These are phyloP conservation scores for Meiosimyza decipiens DNA, from an alignment of 2,888 invertebrate genomes.

Conservation along the genomic window DNA sequence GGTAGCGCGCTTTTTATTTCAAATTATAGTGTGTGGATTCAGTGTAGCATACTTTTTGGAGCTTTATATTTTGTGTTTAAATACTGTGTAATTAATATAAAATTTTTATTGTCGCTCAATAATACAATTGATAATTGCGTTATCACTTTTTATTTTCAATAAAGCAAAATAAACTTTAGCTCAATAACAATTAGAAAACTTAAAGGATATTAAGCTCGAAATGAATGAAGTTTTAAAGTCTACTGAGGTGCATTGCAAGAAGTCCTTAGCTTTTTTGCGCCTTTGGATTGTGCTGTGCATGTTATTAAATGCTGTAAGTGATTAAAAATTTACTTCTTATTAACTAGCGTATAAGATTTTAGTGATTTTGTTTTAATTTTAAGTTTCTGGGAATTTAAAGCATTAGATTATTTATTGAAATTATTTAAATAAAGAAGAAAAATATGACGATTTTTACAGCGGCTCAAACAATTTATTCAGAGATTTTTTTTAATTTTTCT, in stretches of 20 bases:
- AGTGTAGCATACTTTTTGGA: constrained; percentile 45
- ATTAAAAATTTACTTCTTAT: background rate
- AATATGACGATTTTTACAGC: no score
- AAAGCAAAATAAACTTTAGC: background rate
- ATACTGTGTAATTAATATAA: background rate
- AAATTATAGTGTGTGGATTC: background rate
- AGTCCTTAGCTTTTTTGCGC: constrained; percentile 43
- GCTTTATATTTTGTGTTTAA: constrained; percentile 16
- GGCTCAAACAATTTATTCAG: no score
- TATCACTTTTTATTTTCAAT: no score
- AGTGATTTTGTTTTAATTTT: background rate
- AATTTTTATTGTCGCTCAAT: constrained; percentile 28
- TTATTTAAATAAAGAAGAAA: no score
- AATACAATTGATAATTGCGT: constrained; percentile 23
- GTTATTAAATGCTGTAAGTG: constrained; percentile 63
- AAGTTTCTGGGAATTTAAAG: no score
- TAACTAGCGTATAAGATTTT: background rate
- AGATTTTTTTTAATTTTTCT: no score
- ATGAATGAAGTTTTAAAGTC: constrained; percentile 6
- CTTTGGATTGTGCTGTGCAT: constrained; percentile 57
- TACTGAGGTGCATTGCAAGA: constrained; percentile 14
- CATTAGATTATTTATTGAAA: no score
- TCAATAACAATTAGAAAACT: background rate
- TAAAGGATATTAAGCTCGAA: constrained; percentile 2
- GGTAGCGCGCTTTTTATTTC: background rate